Evolutionary conservation across 2,888 invertebrate genomes (phyloP).

Genomic region (Nymphalis c-album): DNA sequence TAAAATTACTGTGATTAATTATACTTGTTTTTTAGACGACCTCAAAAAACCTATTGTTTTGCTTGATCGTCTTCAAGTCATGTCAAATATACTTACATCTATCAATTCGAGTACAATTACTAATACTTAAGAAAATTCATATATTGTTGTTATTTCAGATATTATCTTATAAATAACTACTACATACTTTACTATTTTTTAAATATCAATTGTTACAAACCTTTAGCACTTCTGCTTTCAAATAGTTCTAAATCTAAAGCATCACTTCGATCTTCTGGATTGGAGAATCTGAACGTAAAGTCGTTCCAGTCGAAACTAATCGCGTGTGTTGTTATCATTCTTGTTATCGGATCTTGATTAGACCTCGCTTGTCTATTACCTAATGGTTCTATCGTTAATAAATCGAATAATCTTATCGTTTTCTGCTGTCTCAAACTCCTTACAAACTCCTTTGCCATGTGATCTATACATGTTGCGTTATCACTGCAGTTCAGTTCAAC

Average conservation of each 20-base stretch:
- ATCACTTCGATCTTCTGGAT: conserved; percentile 70
- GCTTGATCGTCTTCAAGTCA: too few species aligned
- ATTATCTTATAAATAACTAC: too few species aligned
- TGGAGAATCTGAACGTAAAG: conserved; percentile 75
- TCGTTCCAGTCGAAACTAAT: conserved; percentile 80
- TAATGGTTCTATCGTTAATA: conserved; percentile 80
- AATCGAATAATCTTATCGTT: conserved; percentile 77
- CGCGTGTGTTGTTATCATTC: conserved; percentile 76
- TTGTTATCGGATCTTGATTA: conserved; percentile 61
- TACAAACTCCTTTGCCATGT: conserved; percentile 74
- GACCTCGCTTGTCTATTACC: conserved; percentile 64
- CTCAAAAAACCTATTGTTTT: too few species aligned
- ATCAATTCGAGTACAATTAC: too few species aligned
- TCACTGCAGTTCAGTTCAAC: conserved; percentile 80
- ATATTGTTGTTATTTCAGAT: too few species aligned
- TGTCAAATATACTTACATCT: too few species aligned
- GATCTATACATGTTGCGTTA: conserved; percentile 82
- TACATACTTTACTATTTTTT: too few species aligned
- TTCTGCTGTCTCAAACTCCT: conserved; percentile 77
- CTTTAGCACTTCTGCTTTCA: conserved; percentile 72
- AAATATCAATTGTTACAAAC: conserved; percentile 47
- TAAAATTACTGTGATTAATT: too few species aligned
- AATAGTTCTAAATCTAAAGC: conserved; percentile 75
- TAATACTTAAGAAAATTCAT: too few species aligned
- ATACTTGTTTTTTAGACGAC: too few species aligned